Evolutionary conservation across 2,797 vertebrate species (phyloP), one percentile per base, ranked within the genome.

Genomic region (Coregonus suidteri): DNA sequence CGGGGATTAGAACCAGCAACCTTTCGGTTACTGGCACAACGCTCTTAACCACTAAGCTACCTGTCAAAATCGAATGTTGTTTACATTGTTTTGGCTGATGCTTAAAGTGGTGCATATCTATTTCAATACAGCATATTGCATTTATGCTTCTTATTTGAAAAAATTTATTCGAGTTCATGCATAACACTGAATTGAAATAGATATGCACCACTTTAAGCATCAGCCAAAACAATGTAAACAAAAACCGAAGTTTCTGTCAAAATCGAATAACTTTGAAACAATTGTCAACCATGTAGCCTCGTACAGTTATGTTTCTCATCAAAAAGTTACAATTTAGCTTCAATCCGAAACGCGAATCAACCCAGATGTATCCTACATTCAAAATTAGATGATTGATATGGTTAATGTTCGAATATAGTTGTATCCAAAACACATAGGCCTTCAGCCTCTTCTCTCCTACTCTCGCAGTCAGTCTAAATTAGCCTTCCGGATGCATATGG

Each of bases 401-500:
- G 25, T 31, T 15, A 18, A 6, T 6, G 30, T 68, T 35, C 2
- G 66, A 16, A 35, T 14, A 4, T 35, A 11, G 0, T 1, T 2
- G 1, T 34, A 67, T 67, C 14, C 6, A 18, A 66, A 4, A 30
- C 15, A 6, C 16, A 31, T 34, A 2, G 13, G 6, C 16, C 1
- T 59, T 6, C 56, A 35, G 15, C 1, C 13, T 7, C 31, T 67
- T 35, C 30, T 34, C 6, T 67, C 31, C 31, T 4, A 31, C 14
- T 67, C 5, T 14, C 5, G 14, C 65, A 67, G 65, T 67, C 5
- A 9, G 65, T 67, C 15, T 35, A 16, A 35, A 35, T 34, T 67
- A 34, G 68, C 35, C 1, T 70, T 47, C 35, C 1, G 68, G 34
- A 4, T 41, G 59, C 62, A 72, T 69, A 82, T 75, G 83, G 74